Percentiles rank a stretch among this genome's conserved stretches.
Conservation (phyloP, 2,888 invertebrate genomes). For the Acleris literana region DNA sequence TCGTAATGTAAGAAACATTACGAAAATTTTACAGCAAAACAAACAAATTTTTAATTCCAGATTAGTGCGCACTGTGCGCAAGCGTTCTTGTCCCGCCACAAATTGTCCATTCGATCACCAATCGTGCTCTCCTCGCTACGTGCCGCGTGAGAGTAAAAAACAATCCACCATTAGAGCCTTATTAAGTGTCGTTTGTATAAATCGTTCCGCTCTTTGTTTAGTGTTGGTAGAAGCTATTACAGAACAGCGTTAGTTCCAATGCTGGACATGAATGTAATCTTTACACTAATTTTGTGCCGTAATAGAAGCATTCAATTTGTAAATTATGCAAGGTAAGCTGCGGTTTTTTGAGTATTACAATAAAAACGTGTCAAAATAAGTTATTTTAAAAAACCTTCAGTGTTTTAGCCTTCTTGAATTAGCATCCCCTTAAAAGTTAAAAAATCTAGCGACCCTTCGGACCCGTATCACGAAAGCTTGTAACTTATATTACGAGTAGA, state of each 20-base stretch:
- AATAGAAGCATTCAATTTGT: slow-evolving; percentile 15
- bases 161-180: slow-evolving; percentile 40
- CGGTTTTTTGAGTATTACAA: neutral
- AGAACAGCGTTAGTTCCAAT: slow-evolving; percentile 30
- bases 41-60: too few species aligned
- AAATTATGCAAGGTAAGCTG: neutral
- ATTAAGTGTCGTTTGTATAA: slow-evolving; percentile 41
- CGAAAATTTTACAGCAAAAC: too few species aligned
- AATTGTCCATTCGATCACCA: slow-evolving; percentile 40
- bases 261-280: slow-evolving; percentile 20
- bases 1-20: too few species aligned
- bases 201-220: slow-evolving; percentile 36
- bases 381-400: too few species aligned
- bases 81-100: slow-evolving; percentile 40
- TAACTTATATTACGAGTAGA: too few species aligned
- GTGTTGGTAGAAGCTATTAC: slow-evolving; percentile 29
- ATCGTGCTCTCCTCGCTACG: slow-evolving; percentile 17
- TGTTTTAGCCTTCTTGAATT: too few species aligned
- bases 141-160: slow-evolving; percentile 39
- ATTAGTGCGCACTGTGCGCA: too few species aligned
- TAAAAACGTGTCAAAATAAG: too few species aligned
- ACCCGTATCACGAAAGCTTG: too few species aligned
- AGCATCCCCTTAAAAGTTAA: too few species aligned
- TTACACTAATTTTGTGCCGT: neutral
- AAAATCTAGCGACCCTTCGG: too few species aligned